Base-by-base conservation (phyloP, 2,888 invertebrate species). In the Standfussiana lucernea region DNA sequence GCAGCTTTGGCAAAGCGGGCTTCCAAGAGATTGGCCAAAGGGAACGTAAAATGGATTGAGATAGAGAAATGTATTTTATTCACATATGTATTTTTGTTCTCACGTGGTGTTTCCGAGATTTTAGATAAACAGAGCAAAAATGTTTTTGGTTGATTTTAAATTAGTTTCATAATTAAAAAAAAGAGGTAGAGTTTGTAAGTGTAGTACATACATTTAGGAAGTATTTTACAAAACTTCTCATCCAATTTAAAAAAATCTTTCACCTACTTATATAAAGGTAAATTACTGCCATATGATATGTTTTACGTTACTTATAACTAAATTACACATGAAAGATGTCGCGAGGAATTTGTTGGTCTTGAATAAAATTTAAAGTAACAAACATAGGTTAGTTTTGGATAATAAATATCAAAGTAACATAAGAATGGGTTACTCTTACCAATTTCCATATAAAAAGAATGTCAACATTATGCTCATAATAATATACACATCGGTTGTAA, bases 1-100 rank as follows among this genome's bases (percentile, higher is more conserved):
- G 92, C 95, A 94, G 93, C 93, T 92, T 93, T 87, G 85, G 84
- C 76, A 86, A 84, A 86, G 86, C 84, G 83, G 86, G 88, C 84
- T 89, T 85, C 86, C 79, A 87, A 79, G 88, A 90, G 90, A 90
- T 91, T 92, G 89, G 86, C 90, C 85, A 81, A 87, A 85, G 76
- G 79, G 74, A 82, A 80, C 69, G 75, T 78, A 83, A 80, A 85
- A 83, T 77, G 72, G 72, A 79, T 85, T 59, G 71, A 47, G 40
- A 66, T 59, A 65, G 67, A 53, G 62, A 74, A 72, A 6, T 85
- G 71, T 64, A 28, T 64, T 68, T 32, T 72, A 61, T 53, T 32
- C 61, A 64, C 42, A 32, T 32, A 40, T 75, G 28, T 75, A 56
- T 42, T 37, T 42, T 50, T 76, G n/a, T 53, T 50, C 18, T 18